Evolutionary conservation across 2,797 vertebrate genomes (phyloP).

Genomic region (Meriones psammophilus): DNA sequence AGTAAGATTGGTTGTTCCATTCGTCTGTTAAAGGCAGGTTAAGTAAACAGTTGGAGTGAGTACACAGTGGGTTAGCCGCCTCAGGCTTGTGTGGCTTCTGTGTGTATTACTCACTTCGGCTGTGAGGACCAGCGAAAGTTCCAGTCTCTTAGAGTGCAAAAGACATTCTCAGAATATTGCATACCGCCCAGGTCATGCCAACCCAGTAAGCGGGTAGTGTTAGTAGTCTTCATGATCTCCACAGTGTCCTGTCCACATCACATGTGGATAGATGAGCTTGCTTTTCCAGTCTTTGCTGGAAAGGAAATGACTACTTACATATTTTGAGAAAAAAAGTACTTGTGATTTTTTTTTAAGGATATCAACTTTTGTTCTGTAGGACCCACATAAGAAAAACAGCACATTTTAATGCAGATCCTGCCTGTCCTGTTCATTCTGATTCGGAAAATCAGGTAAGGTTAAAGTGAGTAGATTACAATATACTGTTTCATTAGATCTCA

Average conservation of each 20-base stretch:
- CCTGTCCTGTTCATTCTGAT: slow-evolving; percentile 91
- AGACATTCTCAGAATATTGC: not conserved
- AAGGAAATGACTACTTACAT: slow-evolving; percentile 45
- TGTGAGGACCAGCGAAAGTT: not conserved
- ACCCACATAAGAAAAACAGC: slow-evolving; percentile 83
- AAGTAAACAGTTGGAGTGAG: not conserved
- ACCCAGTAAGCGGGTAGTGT: not conserved
- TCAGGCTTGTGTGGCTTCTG: not conserved
- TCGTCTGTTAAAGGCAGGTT: not conserved
- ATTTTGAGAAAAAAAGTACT: slow-evolving; percentile 23
- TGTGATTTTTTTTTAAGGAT: slow-evolving; percentile 36
- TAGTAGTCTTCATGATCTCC: not conserved
- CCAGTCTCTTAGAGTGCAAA: not conserved
- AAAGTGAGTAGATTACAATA: not conserved
- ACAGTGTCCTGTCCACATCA: not conserved
- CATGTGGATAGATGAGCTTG: not conserved
- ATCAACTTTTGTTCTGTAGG: slow-evolving; percentile 85
- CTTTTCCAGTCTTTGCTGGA: slow-evolving; percentile 1
- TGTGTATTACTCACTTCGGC: not conserved
- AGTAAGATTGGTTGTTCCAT: not conserved
- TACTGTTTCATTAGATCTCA: not conserved
- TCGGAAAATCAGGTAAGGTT: slow-evolving; percentile 93
- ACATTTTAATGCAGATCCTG: slow-evolving; percentile 83
- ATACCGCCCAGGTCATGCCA: not conserved
- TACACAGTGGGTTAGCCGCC: not conserved